phyloP scores from a whole-genome alignment of 2,888 invertebrate species.

The Agriopis aurantiaria region DNA sequence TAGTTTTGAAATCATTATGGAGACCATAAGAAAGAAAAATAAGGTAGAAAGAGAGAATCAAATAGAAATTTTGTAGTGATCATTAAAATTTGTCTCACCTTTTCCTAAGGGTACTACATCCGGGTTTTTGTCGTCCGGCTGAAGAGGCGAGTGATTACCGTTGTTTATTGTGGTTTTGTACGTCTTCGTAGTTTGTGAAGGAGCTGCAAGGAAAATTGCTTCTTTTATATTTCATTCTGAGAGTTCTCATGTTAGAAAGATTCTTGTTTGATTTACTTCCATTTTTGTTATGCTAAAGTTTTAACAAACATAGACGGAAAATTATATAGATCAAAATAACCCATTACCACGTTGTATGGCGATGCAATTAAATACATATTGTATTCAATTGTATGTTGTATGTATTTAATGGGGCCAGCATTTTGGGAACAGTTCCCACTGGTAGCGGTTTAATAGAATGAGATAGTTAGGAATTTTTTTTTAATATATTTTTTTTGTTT shows the following conservation, averaged over 20 bases:
- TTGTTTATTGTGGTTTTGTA: constrained; percentile 89
- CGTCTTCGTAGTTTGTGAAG: constrained; percentile 75
- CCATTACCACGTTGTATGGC: too few relatives aligned
- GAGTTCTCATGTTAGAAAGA: too few relatives aligned
- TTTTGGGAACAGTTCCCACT: too few relatives aligned
- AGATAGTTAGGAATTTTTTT: too few relatives aligned
- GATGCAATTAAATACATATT: too few relatives aligned
- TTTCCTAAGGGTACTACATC: constrained; percentile 95
- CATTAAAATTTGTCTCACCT: constrained; percentile 82
- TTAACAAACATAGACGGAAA: too few relatives aligned
- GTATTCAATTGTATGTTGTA: too few relatives aligned
- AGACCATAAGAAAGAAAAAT: not conserved
- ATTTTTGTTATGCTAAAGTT: too few relatives aligned
- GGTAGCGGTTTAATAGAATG: too few relatives aligned
- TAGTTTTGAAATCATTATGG: not conserved
- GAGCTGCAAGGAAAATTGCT: constrained; percentile 61
- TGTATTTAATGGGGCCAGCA: too few relatives aligned
- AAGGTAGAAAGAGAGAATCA: not conserved
- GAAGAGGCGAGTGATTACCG: constrained; percentile 85
- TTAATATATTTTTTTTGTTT: too few relatives aligned
- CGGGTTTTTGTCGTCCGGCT: constrained; percentile 95
- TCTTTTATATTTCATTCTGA: not conserved
- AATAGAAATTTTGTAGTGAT: not conserved
- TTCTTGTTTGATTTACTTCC: not conserved
- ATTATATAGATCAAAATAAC: too few relatives aligned